These are phyloP conservation scores for Tenebrosternarchus preto DNA, from an alignment of 2,113 vertebrate genomes.

Conservation along the genomic window DNA sequence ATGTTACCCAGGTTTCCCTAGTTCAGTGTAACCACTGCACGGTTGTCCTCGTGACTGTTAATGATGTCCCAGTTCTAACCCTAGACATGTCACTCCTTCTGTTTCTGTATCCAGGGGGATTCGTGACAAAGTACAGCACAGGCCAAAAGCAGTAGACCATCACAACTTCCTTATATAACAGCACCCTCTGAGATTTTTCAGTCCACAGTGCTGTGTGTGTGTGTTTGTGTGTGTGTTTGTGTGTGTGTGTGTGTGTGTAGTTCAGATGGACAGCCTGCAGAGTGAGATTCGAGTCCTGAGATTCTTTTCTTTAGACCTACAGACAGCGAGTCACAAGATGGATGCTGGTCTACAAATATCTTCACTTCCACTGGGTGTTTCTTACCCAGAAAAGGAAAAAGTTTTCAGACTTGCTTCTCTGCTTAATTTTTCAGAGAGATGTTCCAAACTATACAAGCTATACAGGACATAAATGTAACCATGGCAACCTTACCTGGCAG, in stretches of 20 bases:
- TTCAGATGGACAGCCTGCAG: constrained; percentile 32
- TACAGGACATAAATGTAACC: constrained; percentile 43
- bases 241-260: constrained; percentile 16
- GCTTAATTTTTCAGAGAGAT: constrained; percentile 34
- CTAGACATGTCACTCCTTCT: neutral
- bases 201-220: constrained; percentile 17
- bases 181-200: constrained; percentile 7
- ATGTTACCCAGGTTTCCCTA: neutral
- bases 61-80: neutral
- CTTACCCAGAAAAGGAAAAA: neutral
- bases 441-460: constrained; percentile 18
- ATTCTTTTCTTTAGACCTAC: neutral
- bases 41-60: neutral
- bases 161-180: constrained; percentile 8
- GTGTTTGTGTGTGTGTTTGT: constrained; percentile 9
- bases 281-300: neutral
- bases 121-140: neutral
- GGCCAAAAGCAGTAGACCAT: neutral
- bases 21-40: too few relatives aligned
- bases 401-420: constrained; percentile 21
- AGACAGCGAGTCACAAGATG: neutral
- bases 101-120: neutral
- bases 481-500: constrained; percentile 44
- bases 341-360: neutral
- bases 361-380: neutral